Evolutionary conservation across 2,797 vertebrate species (phyloP).

Genomic region (Lycodopsis pacificus): DNA sequence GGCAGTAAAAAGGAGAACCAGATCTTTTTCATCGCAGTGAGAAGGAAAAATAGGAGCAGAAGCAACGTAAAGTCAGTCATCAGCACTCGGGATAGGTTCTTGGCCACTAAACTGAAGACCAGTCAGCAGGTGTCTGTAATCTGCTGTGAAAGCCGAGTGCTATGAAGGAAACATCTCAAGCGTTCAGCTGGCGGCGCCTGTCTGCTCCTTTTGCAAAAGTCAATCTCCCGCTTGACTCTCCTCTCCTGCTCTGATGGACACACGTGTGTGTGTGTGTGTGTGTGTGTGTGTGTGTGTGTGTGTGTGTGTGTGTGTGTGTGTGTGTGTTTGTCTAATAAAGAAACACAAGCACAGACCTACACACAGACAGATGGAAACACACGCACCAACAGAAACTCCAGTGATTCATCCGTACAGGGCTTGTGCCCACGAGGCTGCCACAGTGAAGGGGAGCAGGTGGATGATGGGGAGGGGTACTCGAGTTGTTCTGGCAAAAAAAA

Average conservation of each 20-base stretch:
- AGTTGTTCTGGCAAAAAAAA: conserved; percentile 49
- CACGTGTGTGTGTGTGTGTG: conserved; percentile 7
- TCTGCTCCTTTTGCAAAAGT: conserved; percentile 74
- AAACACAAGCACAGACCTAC: conserved; percentile 38
- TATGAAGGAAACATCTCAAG: conserved; percentile 77
- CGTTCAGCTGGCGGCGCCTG: conserved; percentile 63
- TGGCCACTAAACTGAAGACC: conserved; percentile 64
- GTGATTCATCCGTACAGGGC: conserved; percentile 53
- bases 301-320: no score
- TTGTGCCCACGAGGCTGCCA: conserved; percentile 45
- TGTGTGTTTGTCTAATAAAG: conserved; percentile 12
- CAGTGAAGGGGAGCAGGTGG: conserved; percentile 43
- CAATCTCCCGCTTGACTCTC: conserved; percentile 76
- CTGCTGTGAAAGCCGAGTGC: conserved; percentile 70
- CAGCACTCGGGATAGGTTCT: conserved; percentile 57
- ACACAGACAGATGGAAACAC: conserved; percentile 51
- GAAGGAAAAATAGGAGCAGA: not conserved
- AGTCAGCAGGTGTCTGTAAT: conserved; percentile 72
- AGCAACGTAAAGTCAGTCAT: conserved; percentile 24
- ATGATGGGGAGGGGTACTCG: conserved; percentile 8
- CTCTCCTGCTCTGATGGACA: conserved; percentile 59
- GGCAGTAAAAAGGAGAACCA: not conserved
- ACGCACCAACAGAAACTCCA: conserved; percentile 35
- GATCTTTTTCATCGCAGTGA: not conserved
- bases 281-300: conserved; percentile 3